Evolutionary conservation across 2,113 vertebrate species (phyloP), one percentile per base, ranked within the genome.

Genomic region (Oxyura jamaicensis): DNA sequence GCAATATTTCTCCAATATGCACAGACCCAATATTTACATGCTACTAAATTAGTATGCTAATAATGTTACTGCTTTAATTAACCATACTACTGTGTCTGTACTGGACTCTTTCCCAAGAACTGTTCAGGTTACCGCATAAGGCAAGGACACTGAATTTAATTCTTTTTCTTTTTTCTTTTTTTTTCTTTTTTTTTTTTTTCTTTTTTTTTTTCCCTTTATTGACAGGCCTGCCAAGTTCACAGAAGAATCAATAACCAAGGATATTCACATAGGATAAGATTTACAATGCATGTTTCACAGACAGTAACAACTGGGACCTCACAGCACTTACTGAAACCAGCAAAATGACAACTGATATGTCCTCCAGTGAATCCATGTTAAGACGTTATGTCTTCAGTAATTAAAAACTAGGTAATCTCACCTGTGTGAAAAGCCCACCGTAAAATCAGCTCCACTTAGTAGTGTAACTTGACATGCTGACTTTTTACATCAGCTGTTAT

Each of bases 331-430:
- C 93, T 89, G 92, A 87, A 96, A 96, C 93, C 95, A 96, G 91
- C 80, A 90, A 92, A 97, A 97, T 92, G 93, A 94, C 90, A 96
- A 90, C 86, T 95, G 95, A 93, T 95, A 88, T 82, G 88, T 95
- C 83, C 96, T 94, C 92, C 80, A 87, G 88, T 95, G 92, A 90
- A 89, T 94, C 88, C 68, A n/a, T 82, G 93, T 73, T 92, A 94
- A 96, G 92, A 84, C 9, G 0, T 84, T 92, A 91, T 97, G 90
- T 95, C 96, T 96, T 66, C 78, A 84, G 86, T 91, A 96, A 96
- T 96, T 96, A 96, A 96, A 94, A 96, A 69, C 80, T 90, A 91
- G 83, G 88, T 96, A 93, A 86, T 86, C 83, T 95, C 93, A 96
- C 95, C 95, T 97, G 66, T 84, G 91, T 73, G 92, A 73, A 96